Percentiles rank a stretch among this genome's conserved stretches.
Evolutionary conservation across 2,888 invertebrate genomes (phyloP).

Genomic region (Oeneis ivallda): DNA sequence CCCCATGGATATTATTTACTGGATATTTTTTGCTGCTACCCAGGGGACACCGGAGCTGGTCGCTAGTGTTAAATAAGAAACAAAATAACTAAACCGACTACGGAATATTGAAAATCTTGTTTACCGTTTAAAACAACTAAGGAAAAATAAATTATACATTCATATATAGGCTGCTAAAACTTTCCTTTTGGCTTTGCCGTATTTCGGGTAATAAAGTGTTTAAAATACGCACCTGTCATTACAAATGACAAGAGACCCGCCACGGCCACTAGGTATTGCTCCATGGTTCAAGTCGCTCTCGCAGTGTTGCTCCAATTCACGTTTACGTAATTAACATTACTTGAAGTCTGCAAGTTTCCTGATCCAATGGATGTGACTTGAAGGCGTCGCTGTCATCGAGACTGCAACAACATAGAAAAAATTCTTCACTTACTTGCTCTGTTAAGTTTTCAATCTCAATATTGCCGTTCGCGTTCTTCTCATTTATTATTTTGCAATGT

Average conservation of each 20-base stretch:
- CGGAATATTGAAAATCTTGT: too few relatives aligned
- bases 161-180: not conserved
- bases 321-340: constrained; percentile 41
- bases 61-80: too few relatives aligned
- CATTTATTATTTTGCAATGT: too few relatives aligned
- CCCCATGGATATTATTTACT: too few relatives aligned
- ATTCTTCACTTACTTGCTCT: not conserved
- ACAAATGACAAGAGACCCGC: constrained; percentile 57
- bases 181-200: not conserved
- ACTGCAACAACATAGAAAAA: constrained; percentile 14
- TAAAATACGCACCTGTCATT: constrained; percentile 58
- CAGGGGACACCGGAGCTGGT: too few relatives aligned
- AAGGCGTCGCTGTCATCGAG: constrained; percentile 22
- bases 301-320: constrained; percentile 39
- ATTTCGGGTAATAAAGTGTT: not conserved
- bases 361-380: constrained; percentile 15
- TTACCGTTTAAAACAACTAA: too few relatives aligned
- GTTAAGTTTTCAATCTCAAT: not conserved
- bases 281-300: constrained; percentile 49
- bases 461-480: too few relatives aligned
- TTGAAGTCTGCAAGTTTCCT: constrained; percentile 29
- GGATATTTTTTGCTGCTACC: too few relatives aligned
- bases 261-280: constrained; percentile 54
- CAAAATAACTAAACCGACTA: too few relatives aligned
- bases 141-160: too few relatives aligned